These are phyloP conservation scores for Eueremaeus valkanovi DNA, from an alignment of 2,888 invertebrate genomes.

Conservation along the genomic window DNA sequence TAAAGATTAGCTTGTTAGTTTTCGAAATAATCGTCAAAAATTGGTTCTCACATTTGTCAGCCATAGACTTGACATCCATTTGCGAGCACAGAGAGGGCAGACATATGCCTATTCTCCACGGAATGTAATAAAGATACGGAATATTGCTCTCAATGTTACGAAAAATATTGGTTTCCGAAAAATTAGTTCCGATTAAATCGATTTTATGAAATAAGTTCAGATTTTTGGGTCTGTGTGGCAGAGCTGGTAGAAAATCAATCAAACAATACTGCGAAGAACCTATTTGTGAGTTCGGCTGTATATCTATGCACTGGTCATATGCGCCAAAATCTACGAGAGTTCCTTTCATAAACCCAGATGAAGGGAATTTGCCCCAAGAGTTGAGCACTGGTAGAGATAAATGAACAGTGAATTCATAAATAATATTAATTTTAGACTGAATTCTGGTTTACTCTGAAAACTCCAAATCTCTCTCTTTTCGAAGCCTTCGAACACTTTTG, in stretches of 20 bases:
- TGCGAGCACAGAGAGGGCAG: constrained; percentile 38
- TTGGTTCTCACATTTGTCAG: constrained; percentile 26
- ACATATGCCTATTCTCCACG: constrained; percentile 39
- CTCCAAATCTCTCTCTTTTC: not conserved
- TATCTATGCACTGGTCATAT: constrained; percentile 1
- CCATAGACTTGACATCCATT: constrained; percentile 37
- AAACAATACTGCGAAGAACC: constrained; percentile 12
- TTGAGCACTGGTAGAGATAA: not conserved
- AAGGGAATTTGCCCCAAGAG: constrained; percentile 7
- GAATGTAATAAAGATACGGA: constrained; percentile 38
- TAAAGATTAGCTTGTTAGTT: not conserved
- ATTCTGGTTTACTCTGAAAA: not conserved
- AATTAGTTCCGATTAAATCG: not conserved
- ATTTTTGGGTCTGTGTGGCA: not conserved
- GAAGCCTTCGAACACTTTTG: not conserved
- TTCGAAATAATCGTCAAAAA: not conserved
- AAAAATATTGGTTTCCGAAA: not conserved
- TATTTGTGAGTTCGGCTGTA: not conserved
- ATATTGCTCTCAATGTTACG: not conserved
- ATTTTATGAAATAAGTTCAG: constrained; percentile 1
- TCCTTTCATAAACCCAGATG: not conserved
- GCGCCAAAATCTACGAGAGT: not conserved
- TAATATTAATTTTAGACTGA: not conserved
- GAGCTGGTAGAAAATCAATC: not conserved
- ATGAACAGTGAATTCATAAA: not conserved